Percentiles rank a stretch among this genome's conserved stretches.
Conservation (phyloP, 2,113 vertebrate species). For the Lasiurus borealis region DNA sequence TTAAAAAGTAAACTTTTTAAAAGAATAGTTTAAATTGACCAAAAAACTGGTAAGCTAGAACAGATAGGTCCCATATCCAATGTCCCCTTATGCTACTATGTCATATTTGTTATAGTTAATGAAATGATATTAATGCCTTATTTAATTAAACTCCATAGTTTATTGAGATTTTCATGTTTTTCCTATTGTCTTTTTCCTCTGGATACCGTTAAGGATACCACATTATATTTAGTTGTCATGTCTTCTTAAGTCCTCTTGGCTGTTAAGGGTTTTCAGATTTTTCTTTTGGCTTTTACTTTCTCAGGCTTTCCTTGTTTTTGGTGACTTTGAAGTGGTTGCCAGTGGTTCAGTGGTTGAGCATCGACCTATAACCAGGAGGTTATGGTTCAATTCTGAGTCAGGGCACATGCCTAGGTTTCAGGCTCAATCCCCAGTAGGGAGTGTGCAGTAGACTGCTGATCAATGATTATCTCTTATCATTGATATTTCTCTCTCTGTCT, state of each 20-base stretch:
- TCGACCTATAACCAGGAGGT: too few species aligned
- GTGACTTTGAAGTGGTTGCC: neutral
- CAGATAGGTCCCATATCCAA: neutral
- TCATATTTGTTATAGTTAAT: neutral
- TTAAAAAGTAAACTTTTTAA: slow-evolving; percentile 6
- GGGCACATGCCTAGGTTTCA: too few species aligned
- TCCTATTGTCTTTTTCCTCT: neutral
- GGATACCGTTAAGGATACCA: neutral
- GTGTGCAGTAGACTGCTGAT: too few species aligned
- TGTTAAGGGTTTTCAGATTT: neutral
- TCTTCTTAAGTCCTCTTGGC: neutral
- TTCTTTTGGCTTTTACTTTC: neutral
- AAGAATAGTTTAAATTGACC: neutral
- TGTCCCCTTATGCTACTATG: neutral
- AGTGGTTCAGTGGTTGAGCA: too few species aligned
- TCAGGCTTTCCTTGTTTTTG: neutral
- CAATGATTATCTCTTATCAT: too few species aligned
- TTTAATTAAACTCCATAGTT: neutral
- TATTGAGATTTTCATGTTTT: neutral
- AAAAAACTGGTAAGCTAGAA: neutral
- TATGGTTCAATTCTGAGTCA: too few species aligned
- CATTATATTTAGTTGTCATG: neutral
- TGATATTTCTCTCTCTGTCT: too few species aligned
- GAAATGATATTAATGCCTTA: neutral
- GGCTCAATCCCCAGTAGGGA: too few species aligned